These are phyloP conservation scores for Kryptolebias ocellatus DNA, from an alignment of 2,797 vertebrate species.

Conservation along the genomic window DNA sequence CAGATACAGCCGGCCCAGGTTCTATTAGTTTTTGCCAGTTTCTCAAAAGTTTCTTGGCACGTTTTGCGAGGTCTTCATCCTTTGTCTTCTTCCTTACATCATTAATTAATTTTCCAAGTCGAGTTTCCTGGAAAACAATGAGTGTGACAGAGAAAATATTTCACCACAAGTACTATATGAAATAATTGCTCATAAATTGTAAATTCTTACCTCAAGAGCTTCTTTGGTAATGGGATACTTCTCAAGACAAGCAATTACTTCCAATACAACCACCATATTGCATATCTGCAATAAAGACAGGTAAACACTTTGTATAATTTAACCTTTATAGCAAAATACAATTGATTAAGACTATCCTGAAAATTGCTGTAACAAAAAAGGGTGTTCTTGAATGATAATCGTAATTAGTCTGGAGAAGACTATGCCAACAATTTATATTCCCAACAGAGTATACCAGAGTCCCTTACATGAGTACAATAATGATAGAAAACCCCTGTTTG, in stretches of 20 bases:
- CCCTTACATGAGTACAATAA: too few relatives aligned
- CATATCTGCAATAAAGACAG: slow-evolving; percentile 85
- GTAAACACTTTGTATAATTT: slow-evolving; percentile 10
- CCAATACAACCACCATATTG: slow-evolving; percentile 98
- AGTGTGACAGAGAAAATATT: background rate
- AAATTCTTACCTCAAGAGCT: slow-evolving; percentile 90
- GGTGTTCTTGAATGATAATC: background rate
- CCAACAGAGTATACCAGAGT: background rate
- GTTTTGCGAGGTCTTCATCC: slow-evolving; percentile 97
- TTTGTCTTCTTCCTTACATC: slow-evolving; percentile 97
- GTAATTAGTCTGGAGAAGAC: background rate
- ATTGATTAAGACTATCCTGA: too few relatives aligned
- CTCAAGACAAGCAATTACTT: slow-evolving; percentile 97
- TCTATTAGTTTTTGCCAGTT: slow-evolving; percentile 98
- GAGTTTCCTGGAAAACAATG: slow-evolving; percentile 86
- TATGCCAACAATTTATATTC: background rate
- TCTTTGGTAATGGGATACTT: slow-evolving; percentile 99
- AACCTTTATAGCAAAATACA: background rate
- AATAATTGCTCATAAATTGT: background rate
- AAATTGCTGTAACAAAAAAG: background rate
- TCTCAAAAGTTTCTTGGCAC: slow-evolving; percentile 95
- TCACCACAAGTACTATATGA: background rate
- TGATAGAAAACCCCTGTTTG: too few relatives aligned
- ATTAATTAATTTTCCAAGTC: slow-evolving; percentile 97
- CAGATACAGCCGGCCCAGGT: slow-evolving; percentile 84